Percentiles rank a stretch among this genome's conserved stretches.
Evolutionary conservation across 1,140 invertebrate species (phyloP).

Genomic region (Pseudobourletiella spinata): DNA sequence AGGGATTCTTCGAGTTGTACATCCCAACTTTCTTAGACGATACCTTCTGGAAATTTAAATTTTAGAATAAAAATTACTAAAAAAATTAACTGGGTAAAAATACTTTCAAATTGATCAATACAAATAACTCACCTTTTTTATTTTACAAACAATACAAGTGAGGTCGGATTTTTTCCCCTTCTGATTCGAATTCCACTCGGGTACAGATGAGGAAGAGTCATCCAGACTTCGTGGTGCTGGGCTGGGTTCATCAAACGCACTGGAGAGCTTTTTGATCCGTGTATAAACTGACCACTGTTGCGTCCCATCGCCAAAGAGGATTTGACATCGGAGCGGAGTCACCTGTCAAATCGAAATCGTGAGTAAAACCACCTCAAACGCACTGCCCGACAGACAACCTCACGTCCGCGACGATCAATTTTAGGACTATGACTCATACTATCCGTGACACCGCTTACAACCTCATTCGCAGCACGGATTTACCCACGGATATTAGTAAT

Average conservation of each 20-base stretch:
- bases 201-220: background rate
- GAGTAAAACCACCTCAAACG: too few species aligned
- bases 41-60: slow-evolving; percentile 14
- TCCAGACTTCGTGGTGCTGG: background rate
- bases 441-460: too few species aligned
- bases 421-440: too few species aligned
- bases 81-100: background rate
- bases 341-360: too few species aligned
- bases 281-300: slow-evolving; percentile 19
- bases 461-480: too few species aligned
- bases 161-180: slow-evolving; percentile 11
- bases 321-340: slow-evolving; percentile 6
- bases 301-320: slow-evolving; percentile 27
- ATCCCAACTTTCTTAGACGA: slow-evolving; percentile 17
- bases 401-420: too few species aligned
- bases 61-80: background rate
- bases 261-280: slow-evolving; percentile 19
- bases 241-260: slow-evolving; percentile 8
- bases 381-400: too few species aligned
- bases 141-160: slow-evolving; percentile 11
- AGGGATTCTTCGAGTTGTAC: slow-evolving; percentile 10
- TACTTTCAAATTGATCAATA: background rate
- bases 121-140: slow-evolving; percentile 6
- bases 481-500: too few species aligned
- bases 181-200: background rate